Conservation (phyloP, 92 coral and sea anemone species). For the Palythoa caribaeorum region DNA sequence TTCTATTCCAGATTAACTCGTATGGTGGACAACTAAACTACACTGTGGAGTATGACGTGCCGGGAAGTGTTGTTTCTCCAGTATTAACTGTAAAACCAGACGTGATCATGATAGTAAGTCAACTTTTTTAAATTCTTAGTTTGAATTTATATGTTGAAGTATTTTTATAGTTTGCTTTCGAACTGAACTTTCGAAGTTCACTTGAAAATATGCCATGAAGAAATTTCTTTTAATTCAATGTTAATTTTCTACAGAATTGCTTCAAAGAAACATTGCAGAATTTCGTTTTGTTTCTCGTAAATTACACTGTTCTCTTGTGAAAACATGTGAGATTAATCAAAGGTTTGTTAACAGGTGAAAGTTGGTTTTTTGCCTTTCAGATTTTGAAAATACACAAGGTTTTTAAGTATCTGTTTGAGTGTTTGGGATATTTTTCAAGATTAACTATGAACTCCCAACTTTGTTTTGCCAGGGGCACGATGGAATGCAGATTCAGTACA, state of each 20-base stretch:
- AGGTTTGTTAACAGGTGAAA: not conserved
- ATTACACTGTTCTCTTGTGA: too few species aligned
- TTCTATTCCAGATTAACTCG: slow-evolving; percentile 23
- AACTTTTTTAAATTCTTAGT: not conserved
- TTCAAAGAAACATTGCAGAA: not conserved
- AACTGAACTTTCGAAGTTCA: not conserved
- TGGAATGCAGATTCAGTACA: slow-evolving; percentile 70
- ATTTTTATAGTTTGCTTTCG: not conserved
- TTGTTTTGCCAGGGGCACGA: slow-evolving; percentile 62
- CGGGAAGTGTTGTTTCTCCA: slow-evolving; percentile 70
- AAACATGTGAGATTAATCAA: too few species aligned
- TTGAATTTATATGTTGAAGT: not conserved
- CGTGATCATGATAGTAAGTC: slow-evolving; percentile 72
- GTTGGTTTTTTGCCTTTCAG: not conserved
- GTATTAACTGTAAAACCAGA: slow-evolving; percentile 76
- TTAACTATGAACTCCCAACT: not conserved
- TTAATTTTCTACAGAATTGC: not conserved
- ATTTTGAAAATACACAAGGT: not conserved
- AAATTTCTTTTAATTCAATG: not conserved
- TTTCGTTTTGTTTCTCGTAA: too few species aligned
- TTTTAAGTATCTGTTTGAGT: not conserved
- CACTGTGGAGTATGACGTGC: slow-evolving; percentile 60
- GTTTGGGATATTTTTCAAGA: not conserved
- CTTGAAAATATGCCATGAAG: not conserved
- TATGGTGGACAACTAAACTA: slow-evolving; percentile 80